Percentiles rank a stretch among this genome's conserved stretches.
Conservation (phyloP, 1,140 invertebrate genomes). For the Drosophila sp. region DNA sequence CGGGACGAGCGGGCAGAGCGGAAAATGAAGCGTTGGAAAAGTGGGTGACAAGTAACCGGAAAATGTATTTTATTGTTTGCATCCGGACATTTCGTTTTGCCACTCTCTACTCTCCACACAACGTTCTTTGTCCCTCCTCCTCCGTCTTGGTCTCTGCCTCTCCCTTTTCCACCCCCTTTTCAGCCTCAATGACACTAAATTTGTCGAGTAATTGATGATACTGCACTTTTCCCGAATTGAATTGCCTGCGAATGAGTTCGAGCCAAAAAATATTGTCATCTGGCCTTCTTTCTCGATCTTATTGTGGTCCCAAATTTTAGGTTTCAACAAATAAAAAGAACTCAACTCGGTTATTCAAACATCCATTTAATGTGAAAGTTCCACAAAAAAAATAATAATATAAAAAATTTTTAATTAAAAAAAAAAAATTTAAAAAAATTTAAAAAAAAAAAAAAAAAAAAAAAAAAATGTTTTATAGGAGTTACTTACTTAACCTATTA, state of each 20-base stretch:
- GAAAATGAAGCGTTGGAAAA: slow-evolving; percentile 57
- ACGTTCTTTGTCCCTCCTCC: slow-evolving; percentile 6
- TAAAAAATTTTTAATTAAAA: too few relatives aligned
- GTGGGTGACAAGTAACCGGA: slow-evolving; percentile 82
- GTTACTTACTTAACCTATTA: too few relatives aligned
- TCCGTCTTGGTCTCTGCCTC: too few relatives aligned
- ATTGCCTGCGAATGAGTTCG: slow-evolving; percentile 2
- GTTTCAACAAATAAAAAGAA: not conserved
- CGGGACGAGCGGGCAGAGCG: not conserved
- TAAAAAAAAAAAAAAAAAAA: too few relatives aligned
- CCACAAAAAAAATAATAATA: too few relatives aligned
- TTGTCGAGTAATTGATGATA: slow-evolving; percentile 81
- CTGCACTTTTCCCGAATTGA: slow-evolving; percentile 65
- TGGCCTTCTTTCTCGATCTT: not conserved
- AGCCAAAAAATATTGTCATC: not conserved
- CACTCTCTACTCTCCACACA: slow-evolving; percentile 40
- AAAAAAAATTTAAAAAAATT: too few relatives aligned
- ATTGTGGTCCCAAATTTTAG: not conserved
- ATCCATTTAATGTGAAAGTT: not conserved
- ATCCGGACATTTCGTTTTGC: slow-evolving; percentile 76
- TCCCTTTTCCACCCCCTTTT: too few relatives aligned
- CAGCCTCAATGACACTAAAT: slow-evolving; percentile 58
- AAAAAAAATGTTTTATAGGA: too few relatives aligned
- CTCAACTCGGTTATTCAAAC: not conserved
- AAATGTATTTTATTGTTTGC: slow-evolving; percentile 84